A percentile compares a stretch with the other conserved stretches of the same genome.
These are phyloP conservation scores for Argyrosomus japonicus DNA, from an alignment of 2,113 vertebrate species.

Conservation along the genomic window DNA sequence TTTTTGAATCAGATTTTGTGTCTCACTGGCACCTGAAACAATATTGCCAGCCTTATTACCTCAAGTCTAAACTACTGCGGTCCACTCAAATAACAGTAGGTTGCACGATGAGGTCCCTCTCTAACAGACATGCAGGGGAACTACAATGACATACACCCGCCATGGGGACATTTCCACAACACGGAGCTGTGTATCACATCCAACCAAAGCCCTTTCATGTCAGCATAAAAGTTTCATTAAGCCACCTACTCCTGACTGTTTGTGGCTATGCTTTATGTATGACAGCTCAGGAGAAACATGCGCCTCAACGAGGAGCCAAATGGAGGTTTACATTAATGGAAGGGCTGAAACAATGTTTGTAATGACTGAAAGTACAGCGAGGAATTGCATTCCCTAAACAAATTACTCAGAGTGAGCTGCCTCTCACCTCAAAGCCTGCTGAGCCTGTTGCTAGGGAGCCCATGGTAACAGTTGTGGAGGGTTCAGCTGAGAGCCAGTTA, in stretches of 20 bases:
- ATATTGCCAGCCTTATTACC: background rate
- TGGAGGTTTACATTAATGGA: conserved; percentile 4
- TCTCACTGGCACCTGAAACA: background rate
- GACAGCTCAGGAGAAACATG: conserved; percentile 18
- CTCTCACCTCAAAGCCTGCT: conserved; percentile 48
- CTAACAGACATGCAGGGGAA: conserved; percentile 31
- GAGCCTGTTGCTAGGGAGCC: conserved; percentile 71
- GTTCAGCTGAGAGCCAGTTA: conserved; percentile 47
- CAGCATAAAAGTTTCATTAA: conserved; percentile 54
- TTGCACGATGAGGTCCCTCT: conserved; percentile 24
- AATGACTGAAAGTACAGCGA: conserved; percentile 29
- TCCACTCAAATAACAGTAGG: background rate
- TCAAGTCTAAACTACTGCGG: background rate
- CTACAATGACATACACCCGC: conserved; percentile 5
- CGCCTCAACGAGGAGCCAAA: conserved; percentile 16
- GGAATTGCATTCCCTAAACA: conserved; percentile 49
- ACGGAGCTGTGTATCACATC: conserved; percentile 6
- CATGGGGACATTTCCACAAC: conserved; percentile 16
- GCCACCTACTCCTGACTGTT: conserved; percentile 23
- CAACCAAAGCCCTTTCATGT: conserved; percentile 22
- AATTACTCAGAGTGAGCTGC: conserved; percentile 43
- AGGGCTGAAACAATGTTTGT: conserved; percentile 36
- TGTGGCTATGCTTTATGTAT: conserved; percentile 54
- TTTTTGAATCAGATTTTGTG: background rate
- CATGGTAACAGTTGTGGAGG: conserved; percentile 56